Base-by-base conservation (phyloP, 2,113 vertebrate species). In the Scomber scombrus region DNA sequence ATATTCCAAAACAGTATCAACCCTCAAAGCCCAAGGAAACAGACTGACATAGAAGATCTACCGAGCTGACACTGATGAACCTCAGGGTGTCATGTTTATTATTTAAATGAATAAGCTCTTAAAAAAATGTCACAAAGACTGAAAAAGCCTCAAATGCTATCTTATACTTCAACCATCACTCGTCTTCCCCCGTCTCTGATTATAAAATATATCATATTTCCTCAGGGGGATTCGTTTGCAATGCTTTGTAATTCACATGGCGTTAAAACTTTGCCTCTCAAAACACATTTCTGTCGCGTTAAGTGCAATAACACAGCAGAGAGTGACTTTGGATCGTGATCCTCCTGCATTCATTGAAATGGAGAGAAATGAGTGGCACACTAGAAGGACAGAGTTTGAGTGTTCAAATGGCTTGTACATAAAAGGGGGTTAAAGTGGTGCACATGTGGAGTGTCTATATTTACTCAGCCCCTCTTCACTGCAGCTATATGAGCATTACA, bases 101-200 rank as follows among this genome's bases (percentile, higher is more conserved):
- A 69, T 79, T 60, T 43, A 70, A 57, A 52, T 77, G 31, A 74
- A 78, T 57, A 58, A 46, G 31, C 57, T 77, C 45, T 68, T 47
- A 40, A 60, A 51, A n/a, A 18, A 65, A 9, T 49, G 61, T 85
- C 80, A 79, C 56, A 60, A 52, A 75, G 52, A 77, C 80, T 71
- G 15, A 65, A 62, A 56, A 45, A 5, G 43, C 52, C 51, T 66
- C 34, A 51, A 52, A 75, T 57, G 15, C 23, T 50, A 40, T 81
- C 51, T 29, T 29, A 46, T 63, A 51, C 57, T 77, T 56, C 18
- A 68, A 40, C 12, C 0, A 55, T 86, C 55, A 18, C 75, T 67
- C 57, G 67, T 81, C 73, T 11, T 72, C 29, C 18, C 12, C 0
- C 34, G 3, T 70, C 23, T 31, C 58, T 58, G 52, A 23, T 16